phyloP scores from a whole-genome alignment of 2,113 vertebrate species.

The Pipra filicauda region DNA sequence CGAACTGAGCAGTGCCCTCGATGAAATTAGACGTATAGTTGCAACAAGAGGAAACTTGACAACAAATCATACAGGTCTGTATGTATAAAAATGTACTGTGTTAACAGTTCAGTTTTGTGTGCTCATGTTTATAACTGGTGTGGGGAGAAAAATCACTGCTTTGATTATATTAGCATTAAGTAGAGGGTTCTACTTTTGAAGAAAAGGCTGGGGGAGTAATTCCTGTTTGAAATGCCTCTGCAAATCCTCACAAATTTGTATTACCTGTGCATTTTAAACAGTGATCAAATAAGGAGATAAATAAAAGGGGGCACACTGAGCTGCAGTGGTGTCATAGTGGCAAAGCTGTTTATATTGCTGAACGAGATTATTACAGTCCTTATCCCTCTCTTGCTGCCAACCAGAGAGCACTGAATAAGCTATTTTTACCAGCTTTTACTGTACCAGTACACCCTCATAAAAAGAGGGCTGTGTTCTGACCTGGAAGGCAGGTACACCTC shows the following conservation, averaged over 20 bases:
- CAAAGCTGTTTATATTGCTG: background rate
- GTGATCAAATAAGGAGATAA: background rate
- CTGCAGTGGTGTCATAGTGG: background rate
- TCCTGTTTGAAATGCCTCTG: background rate
- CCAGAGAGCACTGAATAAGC: background rate
- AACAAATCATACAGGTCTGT: conserved; percentile 67
- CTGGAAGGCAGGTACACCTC: background rate
- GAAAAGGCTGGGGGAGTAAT: background rate
- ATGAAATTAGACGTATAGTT: conserved; percentile 55
- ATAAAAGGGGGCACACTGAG: background rate
- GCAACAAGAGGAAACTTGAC: background rate
- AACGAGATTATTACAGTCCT: background rate
- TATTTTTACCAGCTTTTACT: background rate
- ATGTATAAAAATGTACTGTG: background rate
- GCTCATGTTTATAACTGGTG: background rate
- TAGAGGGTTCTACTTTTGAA: background rate
- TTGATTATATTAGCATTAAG: background rate
- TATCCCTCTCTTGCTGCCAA: background rate
- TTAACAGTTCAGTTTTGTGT: background rate
- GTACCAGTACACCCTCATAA: background rate
- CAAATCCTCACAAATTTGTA: background rate
- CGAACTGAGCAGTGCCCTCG: conserved; percentile 64
- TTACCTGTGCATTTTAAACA: background rate
- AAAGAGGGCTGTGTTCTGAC: background rate
- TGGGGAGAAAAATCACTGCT: background rate